phyloP scores from a whole-genome alignment of 2,888 invertebrate genomes.

The Athetis lepigone region DNA sequence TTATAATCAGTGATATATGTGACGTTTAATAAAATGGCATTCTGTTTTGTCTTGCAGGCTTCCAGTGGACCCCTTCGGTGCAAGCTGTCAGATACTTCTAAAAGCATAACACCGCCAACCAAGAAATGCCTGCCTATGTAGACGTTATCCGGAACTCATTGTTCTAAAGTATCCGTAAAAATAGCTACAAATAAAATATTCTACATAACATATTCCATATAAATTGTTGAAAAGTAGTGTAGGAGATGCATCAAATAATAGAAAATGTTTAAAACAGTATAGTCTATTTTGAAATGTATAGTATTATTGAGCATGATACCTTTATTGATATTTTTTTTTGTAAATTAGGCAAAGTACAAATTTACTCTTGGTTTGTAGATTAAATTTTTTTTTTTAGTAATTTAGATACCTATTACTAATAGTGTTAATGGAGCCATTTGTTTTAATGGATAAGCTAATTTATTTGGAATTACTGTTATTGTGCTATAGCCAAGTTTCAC shows the following conservation, averaged over 20 bases:
- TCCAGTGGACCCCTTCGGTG: slow-evolving; percentile 73
- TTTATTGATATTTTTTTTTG: slow-evolving; percentile 12
- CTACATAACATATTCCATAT: slow-evolving; percentile 42
- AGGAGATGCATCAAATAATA: slow-evolving; percentile 21
- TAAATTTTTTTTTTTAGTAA: slow-evolving; percentile 30
- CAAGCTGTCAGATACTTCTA: slow-evolving; percentile 72
- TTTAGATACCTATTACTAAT: slow-evolving; percentile 3
- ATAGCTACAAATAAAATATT: slow-evolving; percentile 39
- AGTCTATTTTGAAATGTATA: slow-evolving; percentile 37
- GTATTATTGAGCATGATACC: slow-evolving; percentile 21
- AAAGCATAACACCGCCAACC: slow-evolving; percentile 46
- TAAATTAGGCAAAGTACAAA: slow-evolving; percentile 53
- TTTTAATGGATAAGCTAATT: slow-evolving; percentile 8
- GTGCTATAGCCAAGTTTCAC: background rate
- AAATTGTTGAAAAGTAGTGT: slow-evolving; percentile 47
- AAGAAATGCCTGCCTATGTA: slow-evolving; percentile 56
- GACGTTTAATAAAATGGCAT: slow-evolving; percentile 14
- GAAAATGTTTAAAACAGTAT: slow-evolving; percentile 42
- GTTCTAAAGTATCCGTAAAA: slow-evolving; percentile 44
- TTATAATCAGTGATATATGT: background rate
- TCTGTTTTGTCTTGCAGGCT: slow-evolving; percentile 70
- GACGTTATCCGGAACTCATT: slow-evolving; percentile 36
- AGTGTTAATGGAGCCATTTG: background rate
- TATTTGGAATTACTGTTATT: slow-evolving; percentile 7
- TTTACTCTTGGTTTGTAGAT: slow-evolving; percentile 34